phyloP scores from a whole-genome alignment of 2,113 vertebrate genomes.

The Atherinomorus stipes region DNA sequence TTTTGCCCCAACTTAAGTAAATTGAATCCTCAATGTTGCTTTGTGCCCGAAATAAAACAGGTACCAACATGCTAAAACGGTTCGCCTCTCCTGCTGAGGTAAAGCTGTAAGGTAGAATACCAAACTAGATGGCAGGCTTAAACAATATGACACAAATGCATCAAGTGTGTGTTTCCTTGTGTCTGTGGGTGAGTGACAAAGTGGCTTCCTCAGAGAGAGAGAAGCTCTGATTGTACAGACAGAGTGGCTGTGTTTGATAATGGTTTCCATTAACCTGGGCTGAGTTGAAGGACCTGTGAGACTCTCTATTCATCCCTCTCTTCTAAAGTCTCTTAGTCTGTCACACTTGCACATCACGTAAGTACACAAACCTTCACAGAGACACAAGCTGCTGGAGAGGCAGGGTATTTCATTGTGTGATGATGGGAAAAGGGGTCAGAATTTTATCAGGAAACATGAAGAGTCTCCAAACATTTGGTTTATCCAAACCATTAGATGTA shows the following conservation, averaged over 20 bases:
- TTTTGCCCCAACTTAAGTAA: constrained; percentile 62
- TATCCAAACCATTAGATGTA: constrained; percentile 52
- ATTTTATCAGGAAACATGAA: constrained; percentile 75
- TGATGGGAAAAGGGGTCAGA: constrained; percentile 79
- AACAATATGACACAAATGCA: constrained; percentile 37
- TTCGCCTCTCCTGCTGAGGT: constrained; percentile 54
- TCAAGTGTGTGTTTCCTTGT: constrained; percentile 20
- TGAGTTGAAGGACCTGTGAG: constrained; percentile 74
- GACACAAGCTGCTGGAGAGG: constrained; percentile 37
- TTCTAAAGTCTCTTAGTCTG: constrained; percentile 32
- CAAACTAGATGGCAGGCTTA: constrained; percentile 46
- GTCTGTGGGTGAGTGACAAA: constrained; percentile 64
- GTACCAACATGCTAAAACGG: constrained; percentile 77
- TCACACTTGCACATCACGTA: constrained; percentile 37
- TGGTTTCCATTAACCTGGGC: constrained; percentile 82
- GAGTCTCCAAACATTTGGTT: constrained; percentile 52
- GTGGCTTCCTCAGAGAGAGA: constrained; percentile 68
- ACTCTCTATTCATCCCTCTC: constrained; percentile 70
- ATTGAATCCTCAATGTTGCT: constrained; percentile 55
- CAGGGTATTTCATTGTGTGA: constrained; percentile 23
- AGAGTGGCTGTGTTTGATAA: constrained; percentile 78
- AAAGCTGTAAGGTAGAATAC: constrained; percentile 42
- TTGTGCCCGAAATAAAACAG: constrained; percentile 54
- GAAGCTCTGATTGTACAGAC: constrained; percentile 70
- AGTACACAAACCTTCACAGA: constrained; percentile 42